A percentile compares a stretch with the other conserved stretches of the same genome.
Conservation (phyloP, 2,113 vertebrate genomes). For the Prietella phreatophila region DNA sequence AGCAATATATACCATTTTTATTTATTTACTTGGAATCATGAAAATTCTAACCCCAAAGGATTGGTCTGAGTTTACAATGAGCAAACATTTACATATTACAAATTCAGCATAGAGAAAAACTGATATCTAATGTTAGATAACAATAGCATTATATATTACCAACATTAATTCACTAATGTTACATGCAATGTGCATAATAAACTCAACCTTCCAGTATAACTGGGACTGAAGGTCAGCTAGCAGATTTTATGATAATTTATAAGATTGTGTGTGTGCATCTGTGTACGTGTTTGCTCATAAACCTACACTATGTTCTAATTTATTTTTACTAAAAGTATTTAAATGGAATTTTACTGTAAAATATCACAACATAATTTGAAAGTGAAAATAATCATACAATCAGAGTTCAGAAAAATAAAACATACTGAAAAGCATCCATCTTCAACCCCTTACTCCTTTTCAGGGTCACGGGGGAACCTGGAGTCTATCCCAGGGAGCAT, state of each 20-base stretch:
- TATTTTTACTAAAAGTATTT: not conserved
- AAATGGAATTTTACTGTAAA: slow-evolving; percentile 4
- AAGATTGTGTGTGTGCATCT: not conserved
- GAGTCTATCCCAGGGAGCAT: too few species aligned
- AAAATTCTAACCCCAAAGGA: not conserved
- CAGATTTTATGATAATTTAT: not conserved
- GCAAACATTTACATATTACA: not conserved
- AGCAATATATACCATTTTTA: too few species aligned
- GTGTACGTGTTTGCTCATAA: not conserved
- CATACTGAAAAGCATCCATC: not conserved
- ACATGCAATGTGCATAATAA: not conserved
- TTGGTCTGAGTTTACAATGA: not conserved
- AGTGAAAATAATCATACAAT: not conserved
- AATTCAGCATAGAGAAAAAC: not conserved
- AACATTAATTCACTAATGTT: not conserved
- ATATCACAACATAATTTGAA: not conserved
- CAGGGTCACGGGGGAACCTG: too few species aligned
- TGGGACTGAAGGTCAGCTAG: not conserved
- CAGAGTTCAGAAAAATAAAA: not conserved
- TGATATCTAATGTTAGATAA: not conserved
- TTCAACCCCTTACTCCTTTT: too few species aligned
- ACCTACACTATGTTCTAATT: not conserved
- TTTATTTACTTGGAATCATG: too few species aligned
- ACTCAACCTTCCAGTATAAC: not conserved
- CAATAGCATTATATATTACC: not conserved